phyloP scores from a whole-genome alignment of 2,888 invertebrate genomes.

The Icerya purchasi region DNA sequence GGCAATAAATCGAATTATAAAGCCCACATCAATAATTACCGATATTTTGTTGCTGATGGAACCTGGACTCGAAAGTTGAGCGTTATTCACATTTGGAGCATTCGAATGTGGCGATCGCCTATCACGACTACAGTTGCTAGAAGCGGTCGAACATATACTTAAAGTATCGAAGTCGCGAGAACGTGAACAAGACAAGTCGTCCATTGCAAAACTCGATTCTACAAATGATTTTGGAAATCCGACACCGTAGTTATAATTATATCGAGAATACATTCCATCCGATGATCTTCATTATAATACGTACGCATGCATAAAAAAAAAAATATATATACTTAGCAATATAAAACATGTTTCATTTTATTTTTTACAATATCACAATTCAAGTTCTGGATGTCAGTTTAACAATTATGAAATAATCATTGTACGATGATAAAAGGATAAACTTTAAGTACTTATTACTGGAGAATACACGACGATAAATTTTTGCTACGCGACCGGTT shows the following conservation, averaged over 20 bases:
- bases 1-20: no score
- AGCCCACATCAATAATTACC: constrained; percentile 29
- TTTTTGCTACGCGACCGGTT: no score
- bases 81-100: constrained; percentile 1
- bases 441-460: no score
- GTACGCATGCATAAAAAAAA: no score
- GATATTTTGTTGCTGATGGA: constrained; percentile 39
- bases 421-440: no score
- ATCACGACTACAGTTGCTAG: constrained; percentile 25
- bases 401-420: no score
- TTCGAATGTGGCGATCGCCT: constrained; percentile 9
- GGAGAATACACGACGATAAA: no score
- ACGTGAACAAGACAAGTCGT: constrained; percentile 25
- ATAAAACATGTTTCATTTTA: no score
- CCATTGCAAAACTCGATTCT: constrained; percentile 34
- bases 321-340: no score
- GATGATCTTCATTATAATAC: not conserved
- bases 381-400: no score
- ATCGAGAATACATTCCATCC: not conserved
- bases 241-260: not conserved
- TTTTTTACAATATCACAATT: no score
- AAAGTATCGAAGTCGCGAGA: constrained; percentile 35
- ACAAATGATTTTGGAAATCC: constrained; percentile 29
- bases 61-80: constrained; percentile 27
- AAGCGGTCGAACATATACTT: constrained; percentile 37